Evolutionary conservation across 23 tunicate species (phyloP).

Genomic region (Ascidia mentula): DNA sequence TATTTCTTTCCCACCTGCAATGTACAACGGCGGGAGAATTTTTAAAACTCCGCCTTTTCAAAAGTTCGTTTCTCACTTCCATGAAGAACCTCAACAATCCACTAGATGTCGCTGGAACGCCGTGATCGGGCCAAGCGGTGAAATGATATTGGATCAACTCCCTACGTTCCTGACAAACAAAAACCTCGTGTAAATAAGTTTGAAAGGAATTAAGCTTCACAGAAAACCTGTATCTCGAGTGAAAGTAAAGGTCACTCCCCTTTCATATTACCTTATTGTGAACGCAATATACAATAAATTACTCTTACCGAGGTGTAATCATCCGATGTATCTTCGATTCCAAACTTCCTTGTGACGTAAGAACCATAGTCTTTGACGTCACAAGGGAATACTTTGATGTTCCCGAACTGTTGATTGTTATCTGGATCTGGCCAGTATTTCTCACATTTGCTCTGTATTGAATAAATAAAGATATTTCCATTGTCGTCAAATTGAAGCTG

Average conservation of each 20-base stretch:
- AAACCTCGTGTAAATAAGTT: no score
- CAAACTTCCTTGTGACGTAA: constrained; percentile 16
- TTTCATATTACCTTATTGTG: no score
- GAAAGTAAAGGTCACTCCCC: no score
- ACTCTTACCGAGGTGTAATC: constrained; percentile 15
- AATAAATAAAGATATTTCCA: no score
- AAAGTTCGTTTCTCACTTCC: neutral
- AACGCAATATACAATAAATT: no score
- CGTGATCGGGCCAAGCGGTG: constrained; percentile 54
- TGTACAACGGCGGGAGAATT: constrained; percentile 36
- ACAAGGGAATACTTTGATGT: constrained; percentile 3
- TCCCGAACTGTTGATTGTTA: neutral
- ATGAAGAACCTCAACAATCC: constrained; percentile 20
- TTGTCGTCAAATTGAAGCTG: no score
- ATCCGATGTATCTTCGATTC: neutral
- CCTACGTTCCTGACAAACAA: constrained; percentile 8
- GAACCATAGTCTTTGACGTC: constrained; percentile 20
- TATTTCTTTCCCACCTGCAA: no score
- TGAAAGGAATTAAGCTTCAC: no score
- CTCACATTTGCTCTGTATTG: constrained; percentile 42
- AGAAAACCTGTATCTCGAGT: no score
- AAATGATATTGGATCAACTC: constrained; percentile 36
- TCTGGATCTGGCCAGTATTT: constrained; percentile 45
- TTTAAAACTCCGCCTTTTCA: neutral
- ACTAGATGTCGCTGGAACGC: constrained; percentile 49